Evolutionary conservation across 2,797 vertebrate species (phyloP).

Genomic region (Enteromius radiatus): DNA sequence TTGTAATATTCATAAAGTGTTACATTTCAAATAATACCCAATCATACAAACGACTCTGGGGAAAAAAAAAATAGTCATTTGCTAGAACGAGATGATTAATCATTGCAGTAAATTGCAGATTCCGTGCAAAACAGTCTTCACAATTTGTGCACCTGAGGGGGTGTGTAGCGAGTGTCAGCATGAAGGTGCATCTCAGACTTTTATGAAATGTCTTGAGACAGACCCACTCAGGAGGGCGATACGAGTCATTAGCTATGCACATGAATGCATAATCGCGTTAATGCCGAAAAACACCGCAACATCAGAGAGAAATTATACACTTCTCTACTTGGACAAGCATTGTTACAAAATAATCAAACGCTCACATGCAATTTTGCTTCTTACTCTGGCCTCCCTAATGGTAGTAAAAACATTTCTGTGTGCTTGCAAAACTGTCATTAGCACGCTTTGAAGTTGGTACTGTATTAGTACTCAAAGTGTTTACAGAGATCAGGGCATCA

Average conservation of each 20-base stretch:
- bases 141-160: constrained; percentile 36
- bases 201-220: constrained; percentile 47
- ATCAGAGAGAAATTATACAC: constrained; percentile 54
- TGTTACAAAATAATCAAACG: constrained; percentile 51
- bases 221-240: constrained; percentile 42
- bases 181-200: constrained; percentile 38
- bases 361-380: constrained; percentile 36
- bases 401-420: constrained; percentile 43
- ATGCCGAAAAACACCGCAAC: constrained; percentile 49
- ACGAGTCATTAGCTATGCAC: constrained; percentile 45
- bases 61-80: constrained; percentile 17
- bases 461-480: constrained; percentile 43
- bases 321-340: constrained; percentile 50
- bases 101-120: constrained; percentile 35
- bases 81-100: constrained; percentile 20
- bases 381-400: constrained; percentile 44
- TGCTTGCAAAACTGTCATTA: constrained; percentile 56
- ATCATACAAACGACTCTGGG: constrained; percentile 39
- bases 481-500: constrained; percentile 39
- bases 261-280: constrained; percentile 34
- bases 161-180: constrained; percentile 13
- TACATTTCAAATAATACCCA: constrained; percentile 39
- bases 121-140: constrained; percentile 38
- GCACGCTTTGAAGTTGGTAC: constrained; percentile 51
- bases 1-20: constrained; percentile 33